A percentile compares a stretch with the other conserved stretches of the same genome.
Evolutionary conservation across 2,888 invertebrate genomes (phyloP).

Genomic region (Antheraea yamamai): DNA sequence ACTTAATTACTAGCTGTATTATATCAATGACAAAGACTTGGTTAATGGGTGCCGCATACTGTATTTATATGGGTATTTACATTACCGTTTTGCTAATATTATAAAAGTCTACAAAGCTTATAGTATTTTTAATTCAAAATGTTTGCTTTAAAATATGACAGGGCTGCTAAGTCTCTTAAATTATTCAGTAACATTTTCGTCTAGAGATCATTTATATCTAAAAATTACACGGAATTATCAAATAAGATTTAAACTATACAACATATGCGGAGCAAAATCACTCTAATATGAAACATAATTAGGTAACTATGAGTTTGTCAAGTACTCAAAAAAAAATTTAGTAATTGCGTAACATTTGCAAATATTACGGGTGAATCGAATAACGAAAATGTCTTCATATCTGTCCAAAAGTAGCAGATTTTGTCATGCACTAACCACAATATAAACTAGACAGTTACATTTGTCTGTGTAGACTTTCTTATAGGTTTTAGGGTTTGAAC

Average conservation of each 20-base stretch:
- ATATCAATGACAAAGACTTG: constrained; percentile 8
- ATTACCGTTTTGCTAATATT: neutral
- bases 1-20: neutral
- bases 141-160: neutral
- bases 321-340: too few relatives aligned
- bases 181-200: neutral
- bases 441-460: too few relatives aligned
- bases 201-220: neutral
- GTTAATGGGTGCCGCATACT: neutral
- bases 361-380: too few relatives aligned
- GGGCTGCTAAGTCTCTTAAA: neutral
- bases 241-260: neutral
- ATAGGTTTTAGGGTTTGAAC: too few relatives aligned
- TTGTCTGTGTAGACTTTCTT: too few relatives aligned
- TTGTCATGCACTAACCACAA: too few relatives aligned
- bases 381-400: too few relatives aligned
- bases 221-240: neutral
- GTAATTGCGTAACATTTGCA: too few relatives aligned
- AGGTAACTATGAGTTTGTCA: too few relatives aligned
- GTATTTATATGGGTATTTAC: neutral
- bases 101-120: neutral
- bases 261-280: too few relatives aligned
- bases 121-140: neutral
- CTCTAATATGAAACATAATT: too few relatives aligned
- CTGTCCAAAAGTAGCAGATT: too few relatives aligned